phyloP scores from a whole-genome alignment of 2,797 vertebrate species.

The Anguilla obscura region DNA sequence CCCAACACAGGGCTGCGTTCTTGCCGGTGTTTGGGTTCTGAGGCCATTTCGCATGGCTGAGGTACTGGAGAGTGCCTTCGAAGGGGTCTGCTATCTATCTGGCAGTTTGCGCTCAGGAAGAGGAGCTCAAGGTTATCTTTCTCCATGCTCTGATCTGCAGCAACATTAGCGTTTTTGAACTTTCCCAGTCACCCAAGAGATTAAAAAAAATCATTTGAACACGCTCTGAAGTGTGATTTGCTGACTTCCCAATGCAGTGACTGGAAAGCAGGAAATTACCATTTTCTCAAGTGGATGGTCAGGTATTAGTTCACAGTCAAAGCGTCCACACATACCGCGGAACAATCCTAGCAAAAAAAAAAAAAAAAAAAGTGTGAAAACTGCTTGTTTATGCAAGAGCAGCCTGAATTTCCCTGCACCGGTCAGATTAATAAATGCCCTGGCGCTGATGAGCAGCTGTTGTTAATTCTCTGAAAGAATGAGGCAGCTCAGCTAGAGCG shows the following conservation, averaged over 20 bases:
- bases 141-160: neutral
- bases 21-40: neutral
- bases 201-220: neutral
- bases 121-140: neutral
- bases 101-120: neutral
- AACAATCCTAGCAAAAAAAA: neutral
- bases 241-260: neutral
- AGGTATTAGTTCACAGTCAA: neutral
- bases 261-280: neutral
- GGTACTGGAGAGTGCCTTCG: neutral
- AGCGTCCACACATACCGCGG: neutral
- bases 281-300: neutral
- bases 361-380: neutral
- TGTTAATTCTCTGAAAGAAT: conserved; percentile 19
- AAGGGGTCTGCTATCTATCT: neutral
- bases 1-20: neutral
- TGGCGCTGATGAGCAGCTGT: conserved; percentile 3
- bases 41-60: neutral
- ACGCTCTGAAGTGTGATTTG: neutral
- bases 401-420: neutral
- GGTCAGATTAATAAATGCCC: conserved; percentile 14
- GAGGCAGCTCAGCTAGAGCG: conserved; percentile 30
- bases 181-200: neutral
- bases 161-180: neutral
- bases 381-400: neutral